Percentiles rank a stretch among this genome's conserved stretches.
These are phyloP conservation scores for Sclerodermus sp. DNA, from an alignment of 2,888 invertebrate species.

Conservation along the genomic window DNA sequence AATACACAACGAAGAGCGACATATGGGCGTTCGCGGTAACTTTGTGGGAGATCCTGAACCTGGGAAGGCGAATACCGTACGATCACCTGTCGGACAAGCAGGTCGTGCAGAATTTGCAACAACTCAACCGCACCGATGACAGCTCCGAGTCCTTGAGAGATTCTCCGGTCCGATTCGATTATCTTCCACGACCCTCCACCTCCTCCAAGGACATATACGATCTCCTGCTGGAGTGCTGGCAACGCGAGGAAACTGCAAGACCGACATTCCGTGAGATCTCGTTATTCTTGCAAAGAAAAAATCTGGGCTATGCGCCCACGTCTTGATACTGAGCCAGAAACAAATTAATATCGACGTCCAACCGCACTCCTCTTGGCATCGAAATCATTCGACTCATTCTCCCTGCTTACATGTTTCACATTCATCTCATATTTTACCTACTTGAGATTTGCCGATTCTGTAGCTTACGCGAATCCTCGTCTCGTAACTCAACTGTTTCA, in stretches of 20 bases:
- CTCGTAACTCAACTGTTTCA: too few species aligned
- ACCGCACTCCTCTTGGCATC: too few species aligned
- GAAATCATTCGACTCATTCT: too few species aligned
- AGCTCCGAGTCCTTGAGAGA: slow-evolving; percentile 25
- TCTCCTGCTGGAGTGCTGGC: slow-evolving; percentile 85
- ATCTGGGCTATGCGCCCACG: slow-evolving; percentile 65
- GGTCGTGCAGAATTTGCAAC: slow-evolving; percentile 79
- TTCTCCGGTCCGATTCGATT: slow-evolving; percentile 58
- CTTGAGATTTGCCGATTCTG: too few species aligned
- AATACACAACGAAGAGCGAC: slow-evolving; percentile 87
- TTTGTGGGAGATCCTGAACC: slow-evolving; percentile 81
- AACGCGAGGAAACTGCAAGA: slow-evolving; percentile 71
- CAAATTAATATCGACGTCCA: neutral
- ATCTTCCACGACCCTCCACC: slow-evolving; percentile 68
- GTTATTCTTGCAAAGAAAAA: slow-evolving; percentile 76
- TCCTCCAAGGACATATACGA: slow-evolving; percentile 83
- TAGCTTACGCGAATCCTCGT: too few species aligned
- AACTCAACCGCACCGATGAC: slow-evolving; percentile 67
- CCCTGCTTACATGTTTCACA: too few species aligned
- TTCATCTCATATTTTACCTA: too few species aligned
- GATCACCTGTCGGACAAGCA: slow-evolving; percentile 75
- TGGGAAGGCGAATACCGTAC: slow-evolving; percentile 77
- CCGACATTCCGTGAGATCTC: slow-evolving; percentile 83
- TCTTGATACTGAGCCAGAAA: slow-evolving; percentile 50
- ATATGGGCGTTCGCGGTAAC: slow-evolving; percentile 91